Percentiles rank a stretch among this genome's conserved stretches.
These are phyloP conservation scores for Bellardia pandia DNA, from an alignment of 2,888 invertebrate species.

Conservation along the genomic window DNA sequence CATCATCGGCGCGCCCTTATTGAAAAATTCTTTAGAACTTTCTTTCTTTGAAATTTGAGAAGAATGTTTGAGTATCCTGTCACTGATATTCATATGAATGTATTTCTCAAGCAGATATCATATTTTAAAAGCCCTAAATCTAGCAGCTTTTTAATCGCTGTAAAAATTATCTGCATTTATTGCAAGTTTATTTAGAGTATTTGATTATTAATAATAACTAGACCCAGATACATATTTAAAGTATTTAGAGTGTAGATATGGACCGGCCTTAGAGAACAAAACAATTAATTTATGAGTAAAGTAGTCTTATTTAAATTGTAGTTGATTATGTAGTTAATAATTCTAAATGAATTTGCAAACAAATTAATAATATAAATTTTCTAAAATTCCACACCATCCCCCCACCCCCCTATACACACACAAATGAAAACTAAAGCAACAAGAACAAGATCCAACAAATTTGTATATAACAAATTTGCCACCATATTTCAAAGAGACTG, in stretches of 20 bases:
- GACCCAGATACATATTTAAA: conserved; percentile 66
- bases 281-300: conserved; percentile 48
- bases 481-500: conserved; percentile 95
- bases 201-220: conserved; percentile 47
- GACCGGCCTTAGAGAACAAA: conserved; percentile 70
- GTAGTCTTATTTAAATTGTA: conserved; percentile 48
- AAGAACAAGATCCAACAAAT: conserved; percentile 99
- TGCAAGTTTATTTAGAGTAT: conserved; percentile 49
- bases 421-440: conserved; percentile 89
- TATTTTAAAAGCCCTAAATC: too few relatives aligned
- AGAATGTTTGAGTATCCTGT: too few relatives aligned
- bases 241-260: conserved; percentile 72
- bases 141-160: background rate
- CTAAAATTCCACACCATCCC: background rate
- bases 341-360: background rate
- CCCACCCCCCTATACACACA: too few relatives aligned
- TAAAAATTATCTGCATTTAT: conserved; percentile 1
- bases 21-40: too few relatives aligned
- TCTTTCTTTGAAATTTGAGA: too few relatives aligned
- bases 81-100: too few relatives aligned
- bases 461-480: conserved; percentile 99
- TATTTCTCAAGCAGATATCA: too few relatives aligned
- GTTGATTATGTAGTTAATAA: conserved; percentile 40
- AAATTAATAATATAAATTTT: conserved; percentile 36
- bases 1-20: too few relatives aligned